Percentiles rank a stretch among this genome's conserved stretches.
These are phyloP conservation scores for Papilio polytes DNA, from an alignment of 1,140 invertebrate species.

Conservation along the genomic window DNA sequence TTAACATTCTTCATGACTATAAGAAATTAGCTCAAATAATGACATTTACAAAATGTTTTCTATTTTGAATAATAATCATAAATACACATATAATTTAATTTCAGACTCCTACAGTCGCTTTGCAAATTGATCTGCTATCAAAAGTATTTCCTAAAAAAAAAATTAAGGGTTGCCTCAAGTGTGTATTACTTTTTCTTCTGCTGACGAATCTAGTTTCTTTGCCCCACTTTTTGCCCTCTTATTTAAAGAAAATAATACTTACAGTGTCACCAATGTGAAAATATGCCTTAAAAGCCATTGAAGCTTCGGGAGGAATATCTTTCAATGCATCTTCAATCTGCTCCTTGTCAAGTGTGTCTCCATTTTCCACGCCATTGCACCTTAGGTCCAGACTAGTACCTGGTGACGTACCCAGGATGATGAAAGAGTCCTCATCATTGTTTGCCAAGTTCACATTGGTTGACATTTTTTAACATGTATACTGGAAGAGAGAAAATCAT, in stretches of 20 bases:
- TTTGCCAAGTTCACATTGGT: constrained; percentile 52
- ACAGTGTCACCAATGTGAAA: constrained; percentile 18
- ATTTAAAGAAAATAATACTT: background rate
- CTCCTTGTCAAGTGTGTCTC: constrained; percentile 52
- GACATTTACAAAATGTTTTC: no score
- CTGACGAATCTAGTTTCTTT: background rate
- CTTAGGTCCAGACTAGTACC: constrained; percentile 64
- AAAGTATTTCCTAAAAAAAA: no score
- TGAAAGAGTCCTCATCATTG: constrained; percentile 74
- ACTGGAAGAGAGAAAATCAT: constrained; percentile 44
- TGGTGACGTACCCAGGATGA: constrained; percentile 74
- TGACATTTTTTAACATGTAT: constrained; percentile 62
- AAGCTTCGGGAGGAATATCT: constrained; percentile 63
- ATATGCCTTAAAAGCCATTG: constrained; percentile 53
- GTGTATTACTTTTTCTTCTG: no score
- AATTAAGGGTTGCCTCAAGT: no score
- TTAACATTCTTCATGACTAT: no score
- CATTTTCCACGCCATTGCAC: constrained; percentile 54
- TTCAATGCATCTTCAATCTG: constrained; percentile 72
- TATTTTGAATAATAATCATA: no score
- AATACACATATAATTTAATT: no score
- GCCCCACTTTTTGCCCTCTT: background rate
- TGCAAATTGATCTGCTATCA: no score
- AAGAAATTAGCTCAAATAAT: no score
- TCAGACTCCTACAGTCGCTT: no score